Evolutionary conservation across 2,797 vertebrate species (phyloP), one percentile per base, ranked within the genome.

Genomic region (Eremophila alpestris): DNA sequence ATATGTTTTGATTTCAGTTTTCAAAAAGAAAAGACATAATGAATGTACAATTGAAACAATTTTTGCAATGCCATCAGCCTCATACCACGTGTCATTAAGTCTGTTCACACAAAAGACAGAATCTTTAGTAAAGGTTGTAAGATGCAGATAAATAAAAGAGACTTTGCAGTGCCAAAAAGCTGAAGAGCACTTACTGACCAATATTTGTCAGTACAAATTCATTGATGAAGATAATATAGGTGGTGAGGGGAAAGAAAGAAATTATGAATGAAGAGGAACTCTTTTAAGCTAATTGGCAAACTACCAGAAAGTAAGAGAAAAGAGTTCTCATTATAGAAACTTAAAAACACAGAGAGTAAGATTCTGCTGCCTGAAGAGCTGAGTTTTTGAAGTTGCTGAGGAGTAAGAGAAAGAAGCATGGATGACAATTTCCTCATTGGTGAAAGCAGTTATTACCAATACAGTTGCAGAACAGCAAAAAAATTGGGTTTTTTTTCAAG

Each of bases 401-500:
- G 17, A 81, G 11, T 32, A 67, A 41, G 24, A 76, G 32, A 41
- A 79, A 75, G 32, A 55, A 45, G 34, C 21, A 8, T 36, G 40
- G 30, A 20, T 79, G 46, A 73, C 21, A 58, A 24, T 67, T 90
- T 86, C n/a, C 13, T 48, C 38, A 52, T 0, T 27, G 18, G 16
- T 22, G 68, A 48, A 83, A 55, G 20, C 10, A 73, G 5, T 77
- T 85, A 11, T 9, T 48, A 40, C 23, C 26, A 83, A 52, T 2
- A 18, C 38, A 48, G 7, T 29, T 68, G 10, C 34, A 81, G 41
- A 84, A 26, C 58, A 87, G 55, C 16, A 63, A 10, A 65, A 51
- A 79, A 7, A 3, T 10, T 5, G 0, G 0, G 0, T 6, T 51
- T 41, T 88, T 88, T 63, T 59, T 13, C 4, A 17, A 45, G 55